A percentile compares a stretch with the other conserved stretches of the same genome.
phyloP scores from a whole-genome alignment of 2,113 vertebrate genomes.

The Budorcas taxicolor region DNA sequence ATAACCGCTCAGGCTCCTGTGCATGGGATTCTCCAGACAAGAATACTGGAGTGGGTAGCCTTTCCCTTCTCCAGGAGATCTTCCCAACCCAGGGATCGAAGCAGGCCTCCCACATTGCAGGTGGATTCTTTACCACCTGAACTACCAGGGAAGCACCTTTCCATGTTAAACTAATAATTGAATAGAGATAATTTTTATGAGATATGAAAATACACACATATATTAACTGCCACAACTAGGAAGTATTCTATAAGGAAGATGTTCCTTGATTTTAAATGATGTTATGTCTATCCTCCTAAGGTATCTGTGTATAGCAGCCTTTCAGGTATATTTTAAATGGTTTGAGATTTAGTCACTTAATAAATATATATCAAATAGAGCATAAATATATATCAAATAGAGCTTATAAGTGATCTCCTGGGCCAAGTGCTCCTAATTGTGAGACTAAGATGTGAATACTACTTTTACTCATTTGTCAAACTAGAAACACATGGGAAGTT shows the following conservation, averaged over 20 bases:
- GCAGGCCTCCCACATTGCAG: neutral
- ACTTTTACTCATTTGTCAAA: neutral
- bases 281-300: neutral
- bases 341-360: neutral
- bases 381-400: neutral
- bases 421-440: neutral
- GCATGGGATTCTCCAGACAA: neutral
- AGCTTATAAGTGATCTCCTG: neutral
- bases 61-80: neutral
- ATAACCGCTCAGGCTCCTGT: neutral
- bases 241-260: neutral
- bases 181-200: neutral
- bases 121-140: neutral
- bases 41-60: neutral
- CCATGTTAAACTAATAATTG: neutral
- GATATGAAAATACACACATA: neutral
- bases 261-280: neutral
- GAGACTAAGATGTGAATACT: neutral
- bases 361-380: neutral
- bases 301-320: neutral
- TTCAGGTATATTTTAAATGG: neutral
- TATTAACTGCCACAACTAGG: neutral
- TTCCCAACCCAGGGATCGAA: neutral
- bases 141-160: neutral
- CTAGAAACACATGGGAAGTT: neutral